A percentile compares a stretch with the other conserved stretches of the same genome.
These are phyloP conservation scores for Poeciliopsis turneri DNA, from an alignment of 2,797 vertebrate genomes.

Conservation along the genomic window DNA sequence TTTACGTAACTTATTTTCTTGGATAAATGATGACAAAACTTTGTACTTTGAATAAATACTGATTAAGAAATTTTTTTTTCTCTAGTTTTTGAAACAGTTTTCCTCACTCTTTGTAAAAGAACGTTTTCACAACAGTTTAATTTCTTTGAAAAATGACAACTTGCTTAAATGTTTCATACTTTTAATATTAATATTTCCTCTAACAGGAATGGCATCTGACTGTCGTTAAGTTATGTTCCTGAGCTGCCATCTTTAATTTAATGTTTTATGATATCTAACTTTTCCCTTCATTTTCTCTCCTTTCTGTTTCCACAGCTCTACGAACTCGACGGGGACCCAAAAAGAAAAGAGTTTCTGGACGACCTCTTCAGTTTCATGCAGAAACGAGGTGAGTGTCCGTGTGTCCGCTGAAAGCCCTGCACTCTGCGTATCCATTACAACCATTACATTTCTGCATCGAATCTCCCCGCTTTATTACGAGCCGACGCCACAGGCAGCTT, in stretches of 20 bases:
- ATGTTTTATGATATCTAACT: not conserved
- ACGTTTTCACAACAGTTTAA: no score
- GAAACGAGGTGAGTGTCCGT: constrained; percentile 84
- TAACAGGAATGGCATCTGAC: not conserved
- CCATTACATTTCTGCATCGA: constrained; percentile 15
- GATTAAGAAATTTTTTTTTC: no score
- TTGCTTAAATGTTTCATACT: no score
- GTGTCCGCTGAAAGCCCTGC: not conserved
- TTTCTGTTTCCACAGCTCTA: constrained; percentile 84
- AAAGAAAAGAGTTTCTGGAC: constrained; percentile 96
- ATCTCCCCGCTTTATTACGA: constrained; percentile 21
- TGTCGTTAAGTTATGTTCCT: not conserved
- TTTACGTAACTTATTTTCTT: not conserved
- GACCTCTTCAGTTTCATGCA: constrained; percentile 99
- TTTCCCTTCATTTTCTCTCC: constrained; percentile 7
- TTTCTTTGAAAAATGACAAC: no score
- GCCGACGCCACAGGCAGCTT: constrained; percentile 20
- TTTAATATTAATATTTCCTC: no score
- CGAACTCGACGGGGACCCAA: constrained; percentile 93
- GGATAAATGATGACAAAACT: not conserved
- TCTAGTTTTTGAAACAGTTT: no score
- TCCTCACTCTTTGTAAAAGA: no score
- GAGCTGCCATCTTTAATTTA: not conserved
- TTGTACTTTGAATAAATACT: not conserved
- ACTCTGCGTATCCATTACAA: constrained; percentile 12